These are phyloP conservation scores for Melanotus villosus DNA, from an alignment of 2,888 invertebrate genomes.

Conservation along the genomic window DNA sequence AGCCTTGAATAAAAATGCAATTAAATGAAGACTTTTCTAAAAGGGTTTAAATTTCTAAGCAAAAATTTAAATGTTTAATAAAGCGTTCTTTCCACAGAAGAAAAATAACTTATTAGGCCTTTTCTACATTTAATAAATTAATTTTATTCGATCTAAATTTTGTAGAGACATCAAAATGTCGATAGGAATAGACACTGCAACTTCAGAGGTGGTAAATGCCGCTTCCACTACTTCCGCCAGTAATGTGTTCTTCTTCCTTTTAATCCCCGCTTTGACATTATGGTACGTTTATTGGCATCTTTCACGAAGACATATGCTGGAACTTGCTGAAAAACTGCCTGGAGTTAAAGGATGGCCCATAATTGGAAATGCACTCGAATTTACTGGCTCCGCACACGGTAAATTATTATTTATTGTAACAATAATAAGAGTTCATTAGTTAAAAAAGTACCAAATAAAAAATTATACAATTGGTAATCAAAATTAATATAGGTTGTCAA, in stretches of 20 bases:
- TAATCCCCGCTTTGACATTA: slow-evolving; percentile 77
- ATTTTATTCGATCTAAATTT: background rate
- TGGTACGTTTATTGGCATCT: slow-evolving; percentile 84
- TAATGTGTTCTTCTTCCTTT: slow-evolving; percentile 79
- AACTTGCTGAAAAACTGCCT: slow-evolving; percentile 79
- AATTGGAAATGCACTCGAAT: slow-evolving; percentile 82
- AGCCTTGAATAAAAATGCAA: no score
- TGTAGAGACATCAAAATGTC: slow-evolving; percentile 21
- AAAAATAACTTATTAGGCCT: no score
- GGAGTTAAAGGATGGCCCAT: slow-evolving; percentile 82
- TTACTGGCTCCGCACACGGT: slow-evolving; percentile 82
- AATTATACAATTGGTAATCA: no score
- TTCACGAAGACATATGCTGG: slow-evolving; percentile 79
- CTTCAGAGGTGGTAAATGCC: slow-evolving; percentile 52
- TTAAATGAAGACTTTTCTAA: no score
- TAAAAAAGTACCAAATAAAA: no score
- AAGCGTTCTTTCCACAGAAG: no score
- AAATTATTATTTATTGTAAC: slow-evolving; percentile 53
- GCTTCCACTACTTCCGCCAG: slow-evolving; percentile 70
- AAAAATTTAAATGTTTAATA: no score
- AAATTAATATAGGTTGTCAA: no score
- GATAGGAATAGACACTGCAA: slow-evolving; percentile 53
- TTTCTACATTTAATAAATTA: no score
- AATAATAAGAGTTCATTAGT: no score
- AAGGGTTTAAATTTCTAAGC: no score